phyloP scores from a whole-genome alignment of 2,888 invertebrate genomes.

The Zygaena filipendulae region DNA sequence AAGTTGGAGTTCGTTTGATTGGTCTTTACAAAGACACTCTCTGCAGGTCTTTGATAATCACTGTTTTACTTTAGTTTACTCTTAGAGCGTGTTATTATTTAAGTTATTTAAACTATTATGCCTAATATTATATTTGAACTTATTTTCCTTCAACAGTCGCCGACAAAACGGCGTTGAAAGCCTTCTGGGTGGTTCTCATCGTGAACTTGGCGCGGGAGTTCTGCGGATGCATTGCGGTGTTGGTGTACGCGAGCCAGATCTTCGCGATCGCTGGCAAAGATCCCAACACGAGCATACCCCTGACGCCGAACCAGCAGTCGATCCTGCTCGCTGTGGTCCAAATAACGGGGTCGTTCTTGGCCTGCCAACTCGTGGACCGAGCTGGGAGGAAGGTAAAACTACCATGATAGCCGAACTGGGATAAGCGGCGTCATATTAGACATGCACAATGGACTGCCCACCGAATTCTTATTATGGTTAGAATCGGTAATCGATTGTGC shows the following conservation, averaged over 20 bases:
- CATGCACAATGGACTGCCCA: too few relatives aligned
- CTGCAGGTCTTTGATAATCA: too few relatives aligned
- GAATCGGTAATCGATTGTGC: too few relatives aligned
- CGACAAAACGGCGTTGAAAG: conserved; percentile 47
- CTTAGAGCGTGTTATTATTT: too few relatives aligned
- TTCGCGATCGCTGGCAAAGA: conserved; percentile 44
- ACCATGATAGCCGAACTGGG: background rate
- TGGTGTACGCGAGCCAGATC: conserved; percentile 58
- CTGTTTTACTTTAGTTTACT: too few relatives aligned
- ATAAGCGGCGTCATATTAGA: too few relatives aligned
- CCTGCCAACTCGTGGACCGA: conserved; percentile 54
- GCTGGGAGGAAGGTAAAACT: conserved; percentile 46
- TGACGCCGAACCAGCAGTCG: conserved; percentile 54
- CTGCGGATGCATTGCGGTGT: conserved; percentile 55
- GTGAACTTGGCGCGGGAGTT: conserved; percentile 55
- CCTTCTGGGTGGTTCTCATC: conserved; percentile 55
- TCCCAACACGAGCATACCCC: conserved; percentile 30
- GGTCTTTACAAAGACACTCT: too few relatives aligned
- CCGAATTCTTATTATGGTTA: too few relatives aligned
- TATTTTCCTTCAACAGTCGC: conserved; percentile 26
- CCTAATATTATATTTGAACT: conserved; percentile 2
- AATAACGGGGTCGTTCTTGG: conserved; percentile 51
- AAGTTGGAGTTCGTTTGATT: too few relatives aligned
- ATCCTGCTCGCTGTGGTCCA: conserved; percentile 52
- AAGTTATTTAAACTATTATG: too few relatives aligned